Evolutionary conservation across 2,113 vertebrate species (phyloP).

Genomic region (Macheiramphus alcinus): DNA sequence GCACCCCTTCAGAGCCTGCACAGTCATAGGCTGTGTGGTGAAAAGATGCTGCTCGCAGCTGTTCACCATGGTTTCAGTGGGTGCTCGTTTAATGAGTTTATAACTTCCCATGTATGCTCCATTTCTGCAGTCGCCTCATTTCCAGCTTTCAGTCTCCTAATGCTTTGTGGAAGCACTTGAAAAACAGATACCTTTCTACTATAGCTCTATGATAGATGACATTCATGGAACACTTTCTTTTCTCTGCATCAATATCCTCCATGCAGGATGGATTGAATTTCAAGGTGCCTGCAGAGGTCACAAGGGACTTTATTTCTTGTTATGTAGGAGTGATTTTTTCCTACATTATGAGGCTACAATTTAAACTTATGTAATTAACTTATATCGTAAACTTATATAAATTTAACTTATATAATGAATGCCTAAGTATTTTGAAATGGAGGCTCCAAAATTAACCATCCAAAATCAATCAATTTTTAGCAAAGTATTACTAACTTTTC

Average conservation of each 20-base stretch:
- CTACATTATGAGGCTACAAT: background rate
- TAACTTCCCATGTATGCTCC: background rate
- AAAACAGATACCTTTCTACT: background rate
- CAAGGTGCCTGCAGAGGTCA: background rate
- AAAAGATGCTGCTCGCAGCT: background rate
- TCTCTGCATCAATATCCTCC: background rate
- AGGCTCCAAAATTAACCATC: background rate
- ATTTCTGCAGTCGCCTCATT: background rate
- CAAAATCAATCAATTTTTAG: background rate
- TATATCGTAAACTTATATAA: background rate
- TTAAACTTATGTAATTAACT: background rate
- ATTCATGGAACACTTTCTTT: background rate
- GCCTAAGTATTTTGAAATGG: background rate
- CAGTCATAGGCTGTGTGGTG: background rate
- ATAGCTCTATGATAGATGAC: background rate
- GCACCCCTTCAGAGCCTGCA: background rate
- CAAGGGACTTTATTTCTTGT: background rate
- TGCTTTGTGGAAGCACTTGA: background rate
- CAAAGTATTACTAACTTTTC: background rate
- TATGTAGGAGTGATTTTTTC: background rate
- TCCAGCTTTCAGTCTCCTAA: background rate
- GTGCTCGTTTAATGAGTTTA: background rate
- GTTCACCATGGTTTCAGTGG: background rate
- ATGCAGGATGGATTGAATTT: background rate
- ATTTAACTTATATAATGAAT: background rate